These are phyloP conservation scores for Diloba caeruleocephala DNA, from an alignment of 2,888 invertebrate species.

Conservation along the genomic window DNA sequence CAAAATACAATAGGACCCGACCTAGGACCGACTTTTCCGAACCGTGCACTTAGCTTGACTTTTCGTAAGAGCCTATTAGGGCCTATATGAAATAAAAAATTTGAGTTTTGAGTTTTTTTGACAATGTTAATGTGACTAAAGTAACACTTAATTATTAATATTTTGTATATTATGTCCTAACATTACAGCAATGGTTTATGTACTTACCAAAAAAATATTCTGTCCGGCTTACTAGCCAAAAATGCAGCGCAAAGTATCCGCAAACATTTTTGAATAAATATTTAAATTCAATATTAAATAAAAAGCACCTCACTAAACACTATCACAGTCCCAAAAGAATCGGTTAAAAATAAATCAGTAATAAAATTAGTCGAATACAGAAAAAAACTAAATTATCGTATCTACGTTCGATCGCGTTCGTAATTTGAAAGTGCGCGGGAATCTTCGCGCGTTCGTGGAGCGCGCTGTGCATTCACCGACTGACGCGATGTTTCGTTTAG, in stretches of 20 bases:
- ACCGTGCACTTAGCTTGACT: no score
- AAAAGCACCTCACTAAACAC: conserved; percentile 55
- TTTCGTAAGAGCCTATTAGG: no score
- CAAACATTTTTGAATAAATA: conserved; percentile 42
- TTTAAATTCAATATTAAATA: conserved; percentile 28
- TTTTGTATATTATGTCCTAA: neutral
- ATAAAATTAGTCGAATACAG: conserved; percentile 32
- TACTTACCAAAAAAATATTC: conserved; percentile 49
- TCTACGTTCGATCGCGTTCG: conserved; percentile 68
- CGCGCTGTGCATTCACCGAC: conserved; percentile 69
- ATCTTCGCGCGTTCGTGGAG: conserved; percentile 60
- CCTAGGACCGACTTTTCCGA: no score
- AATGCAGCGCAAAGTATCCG: conserved; percentile 45
- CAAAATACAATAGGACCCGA: no score
- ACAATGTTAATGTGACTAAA: no score
- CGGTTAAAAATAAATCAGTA: conserved; percentile 28
- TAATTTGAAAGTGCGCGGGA: conserved; percentile 61
- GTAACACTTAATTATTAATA: neutral
- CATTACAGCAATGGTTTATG: neutral
- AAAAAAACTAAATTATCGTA: conserved; percentile 55
- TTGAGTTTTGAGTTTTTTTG: no score
- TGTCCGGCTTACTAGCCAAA: conserved; percentile 43
- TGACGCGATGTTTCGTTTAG: conserved; percentile 52
- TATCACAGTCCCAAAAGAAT: conserved; percentile 39
- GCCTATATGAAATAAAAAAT: no score